Evolutionary conservation across 2,797 vertebrate genomes (phyloP), one percentile per base, ranked within the genome.

Genomic region (Cuculus canorus): DNA sequence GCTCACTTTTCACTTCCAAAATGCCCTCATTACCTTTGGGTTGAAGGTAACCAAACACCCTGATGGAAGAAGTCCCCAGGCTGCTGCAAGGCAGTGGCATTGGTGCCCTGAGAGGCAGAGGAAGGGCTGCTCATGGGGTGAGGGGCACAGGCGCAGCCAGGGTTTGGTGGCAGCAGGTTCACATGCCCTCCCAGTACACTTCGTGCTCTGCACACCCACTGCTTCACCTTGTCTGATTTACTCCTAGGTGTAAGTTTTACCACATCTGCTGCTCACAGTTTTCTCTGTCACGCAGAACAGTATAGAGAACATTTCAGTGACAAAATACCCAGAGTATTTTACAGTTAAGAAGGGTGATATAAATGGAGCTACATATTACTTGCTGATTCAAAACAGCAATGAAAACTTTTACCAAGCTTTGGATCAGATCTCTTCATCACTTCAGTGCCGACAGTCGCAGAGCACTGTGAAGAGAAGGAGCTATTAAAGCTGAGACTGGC

Each of bases 51-150:
- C 24, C 35, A 30, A 66, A 41, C 22, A 61, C 39, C 28, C 66
- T 30, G 28, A 16, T 3, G 11, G 35, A 11, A 89, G 32, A 64
- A 60, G 70, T 47, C 33, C 22, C 39, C 37, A 33, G 37, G 56
- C 35, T 64, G 45, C 41, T 37, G 35, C 0, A 2, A 21, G 32
- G 9, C 39, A 59, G 0, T 13, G 66, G 84, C 3, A 0, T 13
- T 21, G n/a, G 66, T 35, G 17, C 41, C 61, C 24, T 4, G 1
- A 19, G 23, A 48, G 63, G 70, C 80, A 50, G 7, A 24, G 22
- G 22, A 53, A 66, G 30, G 17, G 35, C 17, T 45, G 32, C 12
- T 32, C 43, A 7, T 43, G 16, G 43, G 28, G 30, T 6, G 16
- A n/a, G 56, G 39, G 65, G 54, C 3, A 0, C 1, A 56, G 12